Evolutionary conservation across 2,113 vertebrate species (phyloP).

Genomic region (Macaca mulatta): DNA sequence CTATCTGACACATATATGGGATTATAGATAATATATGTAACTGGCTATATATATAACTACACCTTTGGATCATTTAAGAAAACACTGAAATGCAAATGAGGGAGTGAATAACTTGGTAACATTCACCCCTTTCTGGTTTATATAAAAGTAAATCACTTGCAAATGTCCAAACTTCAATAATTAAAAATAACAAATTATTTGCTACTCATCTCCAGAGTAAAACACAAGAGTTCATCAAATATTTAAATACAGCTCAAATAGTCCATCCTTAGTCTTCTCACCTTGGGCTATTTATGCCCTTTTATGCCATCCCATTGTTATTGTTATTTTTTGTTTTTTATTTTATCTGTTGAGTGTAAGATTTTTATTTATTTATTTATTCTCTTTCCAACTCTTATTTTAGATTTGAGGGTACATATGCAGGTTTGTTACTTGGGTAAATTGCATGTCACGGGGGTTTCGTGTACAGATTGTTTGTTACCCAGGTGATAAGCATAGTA

Average conservation of each 20-base stretch:
- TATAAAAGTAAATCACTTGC: slow-evolving; percentile 31
- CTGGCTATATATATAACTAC: background rate
- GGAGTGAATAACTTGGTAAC: background rate
- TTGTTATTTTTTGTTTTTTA: too few species aligned
- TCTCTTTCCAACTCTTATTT: too few species aligned
- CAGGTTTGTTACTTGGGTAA: too few species aligned
- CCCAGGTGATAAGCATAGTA: too few species aligned
- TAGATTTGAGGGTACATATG: too few species aligned
- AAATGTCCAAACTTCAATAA: background rate
- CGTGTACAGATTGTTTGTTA: too few species aligned
- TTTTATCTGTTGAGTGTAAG: too few species aligned
- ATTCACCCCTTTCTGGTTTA: background rate
- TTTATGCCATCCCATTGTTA: background rate
- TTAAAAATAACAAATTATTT: slow-evolving; percentile 24
- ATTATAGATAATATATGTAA: slow-evolving; percentile 20
- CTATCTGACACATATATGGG: background rate
- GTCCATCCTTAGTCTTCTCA: background rate
- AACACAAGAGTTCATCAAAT: background rate
- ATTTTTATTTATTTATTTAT: too few species aligned
- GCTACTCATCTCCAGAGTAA: background rate
- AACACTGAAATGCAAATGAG: slow-evolving; percentile 6
- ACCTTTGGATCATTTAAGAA: slow-evolving; percentile 35
- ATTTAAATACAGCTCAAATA: background rate
- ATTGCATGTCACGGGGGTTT: too few species aligned
- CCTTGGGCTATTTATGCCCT: background rate